phyloP scores from a whole-genome alignment of 2,888 invertebrate genomes.

The Agrochola lychnidis region DNA sequence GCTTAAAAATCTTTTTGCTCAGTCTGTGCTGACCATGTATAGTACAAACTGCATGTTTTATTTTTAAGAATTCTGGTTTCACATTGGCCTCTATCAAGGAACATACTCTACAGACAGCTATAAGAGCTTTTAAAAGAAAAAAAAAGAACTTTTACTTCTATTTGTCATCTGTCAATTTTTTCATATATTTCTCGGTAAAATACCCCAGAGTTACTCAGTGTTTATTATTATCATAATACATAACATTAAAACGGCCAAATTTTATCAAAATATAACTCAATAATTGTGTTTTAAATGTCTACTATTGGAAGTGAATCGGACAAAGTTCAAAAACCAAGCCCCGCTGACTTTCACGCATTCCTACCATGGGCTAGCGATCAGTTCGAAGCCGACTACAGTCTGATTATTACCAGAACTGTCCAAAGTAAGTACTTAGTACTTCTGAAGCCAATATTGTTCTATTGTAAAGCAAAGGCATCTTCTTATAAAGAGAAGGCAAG shows the following conservation, averaged over 20 bases:
- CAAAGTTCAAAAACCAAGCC: not conserved
- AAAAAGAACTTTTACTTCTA: not conserved
- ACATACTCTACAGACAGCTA: not conserved
- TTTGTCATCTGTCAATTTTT: not conserved
- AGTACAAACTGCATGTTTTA: too few relatives aligned
- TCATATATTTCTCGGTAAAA: not conserved
- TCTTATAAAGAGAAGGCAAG: too few relatives aligned
- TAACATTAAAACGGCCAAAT: not conserved
- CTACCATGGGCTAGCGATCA: constrained; percentile 4
- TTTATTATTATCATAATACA: not conserved
- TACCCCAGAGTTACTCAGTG: too few relatives aligned
- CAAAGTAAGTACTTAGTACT: constrained; percentile 18
- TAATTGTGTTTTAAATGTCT: constrained; percentile 1
- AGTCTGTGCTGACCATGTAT: too few relatives aligned
- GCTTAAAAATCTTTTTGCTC: not conserved
- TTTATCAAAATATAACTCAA: not conserved
- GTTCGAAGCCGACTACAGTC: not conserved
- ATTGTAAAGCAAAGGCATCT: not conserved
- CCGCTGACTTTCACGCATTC: constrained; percentile 6
- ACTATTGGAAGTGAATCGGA: rapidly evolving
- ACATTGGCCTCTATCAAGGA: not conserved
- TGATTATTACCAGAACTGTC: not conserved
- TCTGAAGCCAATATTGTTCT: not conserved
- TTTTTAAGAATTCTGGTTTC: too few relatives aligned
- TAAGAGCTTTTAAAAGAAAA: not conserved